A percentile compares a stretch with the other conserved stretches of the same genome.
These are phyloP conservation scores for Baronia brevicornis DNA, from an alignment of 2,888 invertebrate genomes.

Conservation along the genomic window DNA sequence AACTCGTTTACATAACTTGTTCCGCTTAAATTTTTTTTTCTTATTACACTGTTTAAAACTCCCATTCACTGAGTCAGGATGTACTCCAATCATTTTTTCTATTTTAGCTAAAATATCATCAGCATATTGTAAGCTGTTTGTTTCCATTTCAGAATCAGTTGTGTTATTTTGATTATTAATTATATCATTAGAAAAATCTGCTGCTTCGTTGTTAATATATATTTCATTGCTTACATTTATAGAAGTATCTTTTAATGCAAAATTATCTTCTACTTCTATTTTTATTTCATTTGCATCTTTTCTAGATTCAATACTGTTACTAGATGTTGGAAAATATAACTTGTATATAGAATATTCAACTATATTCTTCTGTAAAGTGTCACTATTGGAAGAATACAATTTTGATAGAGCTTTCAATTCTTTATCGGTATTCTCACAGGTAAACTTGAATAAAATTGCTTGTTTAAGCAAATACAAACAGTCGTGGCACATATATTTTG, in stretches of 20 bases:
- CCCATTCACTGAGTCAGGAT: conserved; percentile 7
- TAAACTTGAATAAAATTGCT: conserved; percentile 49
- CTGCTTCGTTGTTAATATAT: background rate
- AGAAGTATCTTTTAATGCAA: conserved; percentile 1
- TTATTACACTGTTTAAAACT: conserved; percentile 8
- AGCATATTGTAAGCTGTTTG: conserved; percentile 2
- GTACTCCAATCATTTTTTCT: conserved; percentile 16
- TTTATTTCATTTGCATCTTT: background rate
- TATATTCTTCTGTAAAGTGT: conserved; percentile 30
- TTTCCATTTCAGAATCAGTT: background rate
- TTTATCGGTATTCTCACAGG: conserved; percentile 45
- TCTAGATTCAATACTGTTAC: background rate
- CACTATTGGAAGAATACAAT: conserved; percentile 11
- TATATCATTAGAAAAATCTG: background rate
- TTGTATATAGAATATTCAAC: conserved; percentile 37
- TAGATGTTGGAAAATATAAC: conserved; percentile 21
- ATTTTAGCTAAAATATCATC: conserved; percentile 17
- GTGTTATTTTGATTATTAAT: background rate
- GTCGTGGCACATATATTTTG: conserved; percentile 43
- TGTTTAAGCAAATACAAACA: conserved; percentile 47
- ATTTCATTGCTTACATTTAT: background rate
- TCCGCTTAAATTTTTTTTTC: conserved; percentile 7
- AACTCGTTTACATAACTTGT: conserved; percentile 7
- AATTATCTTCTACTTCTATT: background rate
- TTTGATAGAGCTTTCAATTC: conserved; percentile 26